Base-by-base conservation (phyloP, 2,113 vertebrate genomes). In the Limanda limanda region DNA sequence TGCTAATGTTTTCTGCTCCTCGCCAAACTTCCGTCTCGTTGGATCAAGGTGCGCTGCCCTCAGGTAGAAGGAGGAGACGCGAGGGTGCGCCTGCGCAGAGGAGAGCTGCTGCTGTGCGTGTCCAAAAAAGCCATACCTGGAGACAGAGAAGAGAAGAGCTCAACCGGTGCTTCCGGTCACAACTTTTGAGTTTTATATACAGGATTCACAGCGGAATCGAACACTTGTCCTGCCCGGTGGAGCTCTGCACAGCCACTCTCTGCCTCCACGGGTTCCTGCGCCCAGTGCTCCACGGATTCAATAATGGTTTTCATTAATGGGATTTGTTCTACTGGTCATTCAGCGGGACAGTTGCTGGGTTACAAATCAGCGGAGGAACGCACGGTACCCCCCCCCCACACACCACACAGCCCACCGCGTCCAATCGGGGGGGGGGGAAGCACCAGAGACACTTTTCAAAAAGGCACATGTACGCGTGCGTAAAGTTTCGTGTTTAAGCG, bases 1-100 rank as follows among this genome's bases (percentile, higher is more conserved):
- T 45, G 21, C 42, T 3, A n/a, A n/a, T n/a, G 27, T 47, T 4
- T 27, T 56, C 60, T 61, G 71, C 68, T 27, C 68, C 77, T 58
- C 54, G 48, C 65, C 18, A 65, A 83, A 93, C 94, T 95, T 95
- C 95, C 95, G 94, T 93, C 74, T 89, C 35, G 93, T 81, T 93
- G 89, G 94, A 91, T 91, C 95, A 96, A 97, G 96, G 97, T 97
- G 96, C 79, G 95, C 89, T 87, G 62, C 78, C 66, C 86, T 88
- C 93, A 93, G 93, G 91, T 93, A 93, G 74, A 76, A 74, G 91
- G 91, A 72, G 90, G 87, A 48, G 88, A 76, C 84, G 23, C 12
- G 47, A 4, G 3, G 70, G 18, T 23, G 89, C 93, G 93, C 92
- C 3, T 94, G 93, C 93, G 94, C 90, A 91, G 4, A 77, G 6